phyloP scores from a whole-genome alignment of 2,113 vertebrate genomes.

The Mellivora capensis region DNA sequence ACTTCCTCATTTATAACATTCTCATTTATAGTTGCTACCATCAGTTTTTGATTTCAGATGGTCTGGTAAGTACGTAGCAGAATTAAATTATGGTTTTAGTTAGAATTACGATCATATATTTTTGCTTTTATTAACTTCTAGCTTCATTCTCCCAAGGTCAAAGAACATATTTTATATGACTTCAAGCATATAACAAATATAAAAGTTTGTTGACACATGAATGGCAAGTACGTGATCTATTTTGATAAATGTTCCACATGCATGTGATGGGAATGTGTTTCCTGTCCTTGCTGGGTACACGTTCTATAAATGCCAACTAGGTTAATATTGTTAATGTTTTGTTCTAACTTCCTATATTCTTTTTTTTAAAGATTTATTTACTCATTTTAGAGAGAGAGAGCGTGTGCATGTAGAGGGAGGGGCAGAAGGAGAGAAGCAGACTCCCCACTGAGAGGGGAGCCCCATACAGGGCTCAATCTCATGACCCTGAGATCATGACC shows the following conservation, averaged over 20 bases:
- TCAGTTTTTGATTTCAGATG: neutral
- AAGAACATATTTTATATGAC: neutral
- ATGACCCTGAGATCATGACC: neutral
- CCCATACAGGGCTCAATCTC: neutral
- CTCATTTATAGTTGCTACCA: neutral
- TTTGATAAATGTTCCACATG: neutral
- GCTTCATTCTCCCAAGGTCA: neutral
- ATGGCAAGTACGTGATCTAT: neutral
- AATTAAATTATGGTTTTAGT: neutral
- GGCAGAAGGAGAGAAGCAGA: neutral
- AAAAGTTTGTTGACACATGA: neutral
- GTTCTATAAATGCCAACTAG: neutral
- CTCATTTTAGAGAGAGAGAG: neutral
- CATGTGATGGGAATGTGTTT: neutral
- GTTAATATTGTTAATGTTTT: neutral
- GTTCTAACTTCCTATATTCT: neutral
- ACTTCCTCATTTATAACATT: too few relatives aligned
- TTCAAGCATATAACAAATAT: neutral
- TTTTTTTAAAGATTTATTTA: neutral
- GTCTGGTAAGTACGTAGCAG: neutral
- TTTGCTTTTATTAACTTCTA: neutral
- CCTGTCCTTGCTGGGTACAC: neutral
- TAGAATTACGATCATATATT: neutral
- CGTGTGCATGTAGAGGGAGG: neutral
- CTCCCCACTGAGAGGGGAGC: neutral